Percentiles rank a stretch among this genome's conserved stretches.
Evolutionary conservation across 1,140 invertebrate genomes (phyloP).

Genomic region (Daktulosphaira vitifoliae): DNA sequence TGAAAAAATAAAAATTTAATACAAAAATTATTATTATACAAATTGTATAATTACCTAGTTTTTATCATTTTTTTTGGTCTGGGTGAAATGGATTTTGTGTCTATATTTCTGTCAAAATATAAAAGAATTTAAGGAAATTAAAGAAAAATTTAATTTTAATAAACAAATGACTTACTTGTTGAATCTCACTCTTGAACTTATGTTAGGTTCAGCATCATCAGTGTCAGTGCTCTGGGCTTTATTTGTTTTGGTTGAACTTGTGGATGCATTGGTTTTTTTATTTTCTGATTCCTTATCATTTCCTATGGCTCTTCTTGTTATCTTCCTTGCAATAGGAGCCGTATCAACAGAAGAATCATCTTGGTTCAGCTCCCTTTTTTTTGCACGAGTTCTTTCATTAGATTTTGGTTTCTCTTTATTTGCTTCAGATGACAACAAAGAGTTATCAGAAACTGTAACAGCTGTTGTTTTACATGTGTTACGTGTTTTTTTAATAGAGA

Average conservation of each 20-base stretch:
- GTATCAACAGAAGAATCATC: neutral
- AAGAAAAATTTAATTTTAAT: neutral
- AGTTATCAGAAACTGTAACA: neutral
- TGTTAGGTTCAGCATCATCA: neutral
- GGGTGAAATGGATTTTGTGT: constrained; percentile 1
- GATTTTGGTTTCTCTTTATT: neutral
- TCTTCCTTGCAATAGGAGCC: neutral
- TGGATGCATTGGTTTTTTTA: neutral
- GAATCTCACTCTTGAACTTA: neutral
- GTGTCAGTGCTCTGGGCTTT: neutral
- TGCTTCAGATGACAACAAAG: neutral
- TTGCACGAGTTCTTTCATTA: neutral
- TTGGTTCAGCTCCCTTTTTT: neutral
- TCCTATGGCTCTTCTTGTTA: neutral
- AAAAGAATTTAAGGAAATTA: neutral
- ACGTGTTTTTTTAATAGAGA: neutral
- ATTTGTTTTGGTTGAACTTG: neutral
- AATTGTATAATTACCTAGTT: neutral
- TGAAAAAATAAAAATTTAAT: neutral
- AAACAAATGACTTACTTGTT: constrained; percentile 6
- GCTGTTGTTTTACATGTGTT: neutral
- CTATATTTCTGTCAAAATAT: neutral
- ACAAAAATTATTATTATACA: neutral
- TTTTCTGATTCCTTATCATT: neutral
- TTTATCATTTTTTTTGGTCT: neutral